phyloP scores from a whole-genome alignment of 64 coral and sea anemone genomes.

The Montipora sp. region DNA sequence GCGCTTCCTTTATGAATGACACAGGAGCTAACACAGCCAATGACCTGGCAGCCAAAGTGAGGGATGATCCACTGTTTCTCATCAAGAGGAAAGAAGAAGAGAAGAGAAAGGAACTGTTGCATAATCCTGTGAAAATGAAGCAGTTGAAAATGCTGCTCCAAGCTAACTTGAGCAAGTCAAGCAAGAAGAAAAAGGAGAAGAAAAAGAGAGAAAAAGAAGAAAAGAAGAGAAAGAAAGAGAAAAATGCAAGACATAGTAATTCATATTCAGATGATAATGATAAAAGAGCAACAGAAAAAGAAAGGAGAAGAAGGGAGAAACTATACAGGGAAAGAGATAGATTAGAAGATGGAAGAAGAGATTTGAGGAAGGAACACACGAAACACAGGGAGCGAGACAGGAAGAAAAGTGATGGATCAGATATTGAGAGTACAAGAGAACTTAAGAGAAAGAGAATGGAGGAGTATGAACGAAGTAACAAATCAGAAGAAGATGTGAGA shows the following conservation, averaged over 20 bases:
- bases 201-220: conserved; percentile 77
- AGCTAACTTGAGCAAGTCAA: conserved; percentile 81
- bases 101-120: conserved; percentile 89
- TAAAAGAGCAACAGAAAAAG: background rate
- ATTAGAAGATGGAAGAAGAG: background rate
- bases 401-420: background rate
- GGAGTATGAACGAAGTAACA: background rate
- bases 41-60: conserved; percentile 93
- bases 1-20: conserved; percentile 67
- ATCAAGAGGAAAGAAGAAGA: conserved; percentile 99
- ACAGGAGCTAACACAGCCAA: conserved; percentile 63
- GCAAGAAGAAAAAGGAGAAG: conserved; percentile 90
- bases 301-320: background rate
- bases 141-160: conserved; percentile 90
- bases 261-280: conserved; percentile 53
- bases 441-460: background rate
- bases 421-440: background rate
- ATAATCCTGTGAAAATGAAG: conserved; percentile 99
- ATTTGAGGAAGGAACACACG: background rate
- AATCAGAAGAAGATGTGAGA: conserved; percentile 7
- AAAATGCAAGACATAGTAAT: conserved; percentile 34
- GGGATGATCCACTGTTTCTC: conserved; percentile 93
- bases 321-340: background rate
- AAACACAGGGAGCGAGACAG: background rate
- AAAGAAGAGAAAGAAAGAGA: conserved; percentile 64